Conservation (phyloP, 2,888 invertebrate species). For the Agrilus cyanescens region DNA sequence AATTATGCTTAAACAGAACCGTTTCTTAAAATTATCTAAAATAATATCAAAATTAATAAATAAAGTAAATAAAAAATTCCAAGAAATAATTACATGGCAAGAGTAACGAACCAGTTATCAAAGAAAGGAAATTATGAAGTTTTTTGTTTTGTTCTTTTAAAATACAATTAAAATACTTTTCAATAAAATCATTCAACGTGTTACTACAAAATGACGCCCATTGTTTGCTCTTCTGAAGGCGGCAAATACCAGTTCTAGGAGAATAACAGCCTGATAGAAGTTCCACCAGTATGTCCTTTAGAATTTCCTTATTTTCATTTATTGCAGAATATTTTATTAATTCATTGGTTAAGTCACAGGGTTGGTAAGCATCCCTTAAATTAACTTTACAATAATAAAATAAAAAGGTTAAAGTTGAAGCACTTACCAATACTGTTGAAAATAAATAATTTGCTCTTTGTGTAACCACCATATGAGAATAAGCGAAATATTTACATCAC, state of each 20-base stretch:
- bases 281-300: slow-evolving; percentile 6
- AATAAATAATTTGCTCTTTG: slow-evolving; percentile 7
- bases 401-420: background rate
- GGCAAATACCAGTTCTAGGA: slow-evolving; percentile 3
- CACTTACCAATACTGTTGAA: slow-evolving; percentile 9
- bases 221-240: background rate
- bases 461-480: slow-evolving; percentile 11
- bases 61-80: background rate
- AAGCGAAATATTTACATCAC: slow-evolving; percentile 4
- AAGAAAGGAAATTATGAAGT: slow-evolving; percentile 3
- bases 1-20: slow-evolving; percentile 5
- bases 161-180: background rate
- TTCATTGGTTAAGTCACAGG: background rate
- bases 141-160: background rate
- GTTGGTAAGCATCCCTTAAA: slow-evolving; percentile 4
- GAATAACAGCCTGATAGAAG: slow-evolving; percentile 6
- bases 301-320: slow-evolving; percentile 3
- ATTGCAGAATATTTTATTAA: slow-evolving; percentile 2
- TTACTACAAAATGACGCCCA: slow-evolving; percentile 6
- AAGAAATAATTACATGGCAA: slow-evolving; percentile 7
- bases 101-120: background rate
- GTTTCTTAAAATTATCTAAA: slow-evolving; percentile 5
- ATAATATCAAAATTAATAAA: slow-evolving; percentile 1
- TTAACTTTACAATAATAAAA: background rate
- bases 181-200: slow-evolving; percentile 4